Conservation (phyloP, 2,797 vertebrate species). For the Chaetodon trifasciatus region DNA sequence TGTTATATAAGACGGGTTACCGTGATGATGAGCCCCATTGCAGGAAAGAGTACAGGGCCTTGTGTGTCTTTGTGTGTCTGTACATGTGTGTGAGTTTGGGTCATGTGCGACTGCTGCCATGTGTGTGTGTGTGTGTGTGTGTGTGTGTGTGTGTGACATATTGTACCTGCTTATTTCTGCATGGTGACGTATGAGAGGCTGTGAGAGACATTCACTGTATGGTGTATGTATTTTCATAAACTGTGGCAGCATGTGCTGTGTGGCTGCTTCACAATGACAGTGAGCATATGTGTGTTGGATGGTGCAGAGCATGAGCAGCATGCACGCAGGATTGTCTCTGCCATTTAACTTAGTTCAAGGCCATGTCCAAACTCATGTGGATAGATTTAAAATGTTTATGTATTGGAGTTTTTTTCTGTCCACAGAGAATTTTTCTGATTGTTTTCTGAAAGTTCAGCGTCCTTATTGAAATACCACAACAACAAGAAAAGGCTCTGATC, state of each 20-base stretch:
- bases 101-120: constrained; percentile 21
- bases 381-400: constrained; percentile 21
- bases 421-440: constrained; percentile 18
- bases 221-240: constrained; percentile 29
- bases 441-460: constrained; percentile 29
- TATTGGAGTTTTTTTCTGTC: not conserved
- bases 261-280: constrained; percentile 20
- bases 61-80: constrained; percentile 42
- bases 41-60: constrained; percentile 46
- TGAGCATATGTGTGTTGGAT: constrained; percentile 19
- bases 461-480: constrained; percentile 20
- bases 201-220: constrained; percentile 25
- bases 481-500: constrained; percentile 25
- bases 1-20: constrained; percentile 77
- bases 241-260: constrained; percentile 7
- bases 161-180: constrained; percentile 32
- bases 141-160: constrained; percentile 25
- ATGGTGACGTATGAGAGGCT: constrained; percentile 20
- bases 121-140: constrained; percentile 30
- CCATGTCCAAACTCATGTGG: constrained; percentile 11
- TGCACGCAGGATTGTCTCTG: constrained; percentile 15
- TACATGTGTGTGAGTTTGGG: constrained; percentile 9
- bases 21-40: constrained; percentile 58
- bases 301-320: constrained; percentile 21
- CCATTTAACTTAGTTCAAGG: constrained; percentile 4